Base-by-base conservation (phyloP, 2,797 vertebrate genomes). In the Muscicapa comitata region DNA sequence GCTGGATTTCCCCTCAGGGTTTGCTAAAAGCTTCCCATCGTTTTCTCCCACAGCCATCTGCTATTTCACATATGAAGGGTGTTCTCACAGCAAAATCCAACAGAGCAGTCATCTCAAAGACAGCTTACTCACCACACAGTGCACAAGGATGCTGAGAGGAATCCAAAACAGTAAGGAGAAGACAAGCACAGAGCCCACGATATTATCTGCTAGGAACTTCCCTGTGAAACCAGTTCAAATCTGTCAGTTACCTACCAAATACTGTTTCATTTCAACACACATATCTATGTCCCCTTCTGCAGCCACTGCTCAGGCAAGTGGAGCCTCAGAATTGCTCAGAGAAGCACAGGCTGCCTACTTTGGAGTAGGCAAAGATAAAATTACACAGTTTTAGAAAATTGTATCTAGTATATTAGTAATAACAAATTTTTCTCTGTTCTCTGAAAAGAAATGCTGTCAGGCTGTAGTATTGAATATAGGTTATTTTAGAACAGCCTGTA, bases 131-230 rank as follows among this genome's bases (percentile, higher is more conserved):
- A 99, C 99, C 99, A 99, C 98, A 73, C 98, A 99, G 86, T 99
- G 99, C 93, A 99, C 99, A 68, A 99, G 98, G 96, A 99, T 99
- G 96, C 99, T 99, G 94, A 99, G 98, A 73, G 99, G 99, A 96
- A 99, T 99, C 99, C 99, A 99, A 92, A 99, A 99, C 47, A 99
- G 42, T 38, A 99, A 97, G 54, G 99, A 99, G 98, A 99, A 99
- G 72, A 99, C 99, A 62, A 99, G 98, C 35, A 99, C 99, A 3
- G 99, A 99, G n/a, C 99, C 99, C 50, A 99, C 99, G 13, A 99
- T 99, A 96, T 99, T 99, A 94, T 99, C 99, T 2, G 99, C 99
- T 72, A 99, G 97, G 96, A 99, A 99, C 97, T 99, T 99, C 45
- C 99, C 99, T 99, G 97, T 65, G 90, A 72, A 94, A 70, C 17